Conservation (phyloP, 2,888 invertebrate genomes). For the Thecocarcelia acutangulata region DNA sequence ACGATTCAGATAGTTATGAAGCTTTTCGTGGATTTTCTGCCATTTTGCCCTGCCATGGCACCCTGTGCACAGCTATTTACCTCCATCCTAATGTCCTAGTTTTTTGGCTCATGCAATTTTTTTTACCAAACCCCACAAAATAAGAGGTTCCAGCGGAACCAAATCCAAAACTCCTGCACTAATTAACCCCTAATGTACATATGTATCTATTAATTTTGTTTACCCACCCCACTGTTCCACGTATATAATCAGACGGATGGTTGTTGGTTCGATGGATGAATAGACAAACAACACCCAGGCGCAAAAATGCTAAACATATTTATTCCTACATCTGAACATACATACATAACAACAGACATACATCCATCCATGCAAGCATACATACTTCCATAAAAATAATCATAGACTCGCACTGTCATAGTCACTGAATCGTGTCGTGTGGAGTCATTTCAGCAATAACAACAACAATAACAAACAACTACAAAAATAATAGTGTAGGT, state of each 20-base stretch:
- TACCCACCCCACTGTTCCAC: slow-evolving; percentile 47
- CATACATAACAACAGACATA: slow-evolving; percentile 37
- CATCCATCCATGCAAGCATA: slow-evolving; percentile 4
- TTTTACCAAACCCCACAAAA: too few relatives aligned
- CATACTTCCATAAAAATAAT: slow-evolving; percentile 50
- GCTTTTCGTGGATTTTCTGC: too few relatives aligned
- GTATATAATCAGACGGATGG: slow-evolving; percentile 69
- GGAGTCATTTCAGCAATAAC: slow-evolving; percentile 71
- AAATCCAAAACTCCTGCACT: too few relatives aligned
- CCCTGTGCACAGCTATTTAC: too few relatives aligned
- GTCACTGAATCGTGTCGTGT: slow-evolving; percentile 78
- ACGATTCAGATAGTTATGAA: too few relatives aligned
- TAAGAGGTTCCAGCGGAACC: too few relatives aligned
- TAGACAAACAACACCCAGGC: slow-evolving; percentile 68
- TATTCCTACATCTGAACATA: slow-evolving; percentile 35
- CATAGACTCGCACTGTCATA: slow-evolving; percentile 69
- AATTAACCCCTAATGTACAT: not conserved
- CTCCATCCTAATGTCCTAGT: too few relatives aligned
- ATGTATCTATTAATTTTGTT: not conserved
- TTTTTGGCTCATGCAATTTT: too few relatives aligned
- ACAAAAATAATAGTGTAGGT: slow-evolving; percentile 49
- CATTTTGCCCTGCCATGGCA: too few relatives aligned
- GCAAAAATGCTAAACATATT: slow-evolving; percentile 54
- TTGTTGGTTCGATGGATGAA: slow-evolving; percentile 60
- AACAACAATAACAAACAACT: slow-evolving; percentile 21